phyloP scores from a whole-genome alignment of 2,797 vertebrate species.

The Denticeps clupeoides region DNA sequence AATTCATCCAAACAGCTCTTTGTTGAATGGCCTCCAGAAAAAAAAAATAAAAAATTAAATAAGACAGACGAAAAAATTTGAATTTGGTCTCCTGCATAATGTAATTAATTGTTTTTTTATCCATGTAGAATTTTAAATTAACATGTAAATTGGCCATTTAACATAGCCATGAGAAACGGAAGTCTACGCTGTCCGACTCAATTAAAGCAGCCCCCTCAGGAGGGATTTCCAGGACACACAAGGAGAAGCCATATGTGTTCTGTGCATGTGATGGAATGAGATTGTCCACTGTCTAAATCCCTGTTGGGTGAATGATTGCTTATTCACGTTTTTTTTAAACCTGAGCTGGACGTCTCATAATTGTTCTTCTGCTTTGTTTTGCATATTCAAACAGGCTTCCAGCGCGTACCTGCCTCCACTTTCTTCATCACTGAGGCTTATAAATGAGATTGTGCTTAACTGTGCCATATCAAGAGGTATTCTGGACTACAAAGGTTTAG shows the following conservation, averaged over 20 bases:
- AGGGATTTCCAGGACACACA: constrained; percentile 45
- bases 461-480: constrained; percentile 11
- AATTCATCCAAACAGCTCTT: constrained; percentile 46
- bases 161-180: constrained; percentile 70
- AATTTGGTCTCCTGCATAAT: constrained; percentile 60
- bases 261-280: constrained; percentile 18
- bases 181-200: constrained; percentile 67
- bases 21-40: constrained; percentile 52
- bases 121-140: constrained; percentile 72
- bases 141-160: constrained; percentile 72
- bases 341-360: constrained; percentile 17
- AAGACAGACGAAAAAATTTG: constrained; percentile 51
- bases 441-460: constrained; percentile 21
- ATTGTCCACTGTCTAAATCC: constrained; percentile 29
- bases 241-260: constrained; percentile 37
- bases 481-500: constrained; percentile 7
- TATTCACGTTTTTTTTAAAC: too few species aligned
- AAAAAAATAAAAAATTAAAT: constrained; percentile 60
- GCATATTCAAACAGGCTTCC: constrained; percentile 25
- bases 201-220: constrained; percentile 61
- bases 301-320: constrained; percentile 15
- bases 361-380: constrained; percentile 19
- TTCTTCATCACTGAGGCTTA: constrained; percentile 13
- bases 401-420: constrained; percentile 7
- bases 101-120: constrained; percentile 70